Conservation (phyloP, 2,797 vertebrate genomes). For the Sebastes steindachneri region DNA sequence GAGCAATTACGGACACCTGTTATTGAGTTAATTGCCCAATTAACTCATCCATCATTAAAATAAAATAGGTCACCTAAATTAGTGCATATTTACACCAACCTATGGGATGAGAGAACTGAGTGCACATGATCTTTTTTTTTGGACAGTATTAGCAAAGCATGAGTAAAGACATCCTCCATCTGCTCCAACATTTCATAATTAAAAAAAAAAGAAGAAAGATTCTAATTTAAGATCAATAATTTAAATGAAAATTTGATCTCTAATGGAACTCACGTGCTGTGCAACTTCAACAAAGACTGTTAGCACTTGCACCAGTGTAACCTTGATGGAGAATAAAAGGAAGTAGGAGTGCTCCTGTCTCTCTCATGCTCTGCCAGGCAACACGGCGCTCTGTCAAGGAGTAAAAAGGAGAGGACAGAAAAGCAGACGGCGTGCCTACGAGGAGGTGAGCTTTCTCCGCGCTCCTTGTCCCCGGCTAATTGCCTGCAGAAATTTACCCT, state of each 20-base stretch:
- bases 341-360: slow-evolving; percentile 23
- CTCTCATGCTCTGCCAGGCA: slow-evolving; percentile 45
- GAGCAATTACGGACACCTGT: slow-evolving; percentile 83
- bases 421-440: slow-evolving; percentile 30
- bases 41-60: slow-evolving; percentile 82
- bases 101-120: slow-evolving; percentile 38
- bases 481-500: slow-evolving; percentile 56
- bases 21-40: slow-evolving; percentile 85
- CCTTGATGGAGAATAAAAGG: slow-evolving; percentile 49
- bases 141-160: slow-evolving; percentile 9
- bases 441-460: slow-evolving; percentile 39
- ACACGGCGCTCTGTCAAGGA: slow-evolving; percentile 39
- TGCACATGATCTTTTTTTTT: background rate
- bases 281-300: slow-evolving; percentile 13
- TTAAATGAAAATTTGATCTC: slow-evolving; percentile 9
- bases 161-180: slow-evolving; percentile 33
- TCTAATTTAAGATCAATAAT: slow-evolving; percentile 2
- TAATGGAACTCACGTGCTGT: background rate
- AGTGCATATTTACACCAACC: slow-evolving; percentile 59
- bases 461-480: slow-evolving; percentile 56
- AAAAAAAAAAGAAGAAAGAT: background rate
- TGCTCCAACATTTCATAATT: background rate
- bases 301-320: slow-evolving; percentile 30
- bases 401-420: slow-evolving; percentile 50
- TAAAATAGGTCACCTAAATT: slow-evolving; percentile 79